These are phyloP conservation scores for Empidonax traillii DNA, from an alignment of 2,113 vertebrate genomes.

Conservation along the genomic window DNA sequence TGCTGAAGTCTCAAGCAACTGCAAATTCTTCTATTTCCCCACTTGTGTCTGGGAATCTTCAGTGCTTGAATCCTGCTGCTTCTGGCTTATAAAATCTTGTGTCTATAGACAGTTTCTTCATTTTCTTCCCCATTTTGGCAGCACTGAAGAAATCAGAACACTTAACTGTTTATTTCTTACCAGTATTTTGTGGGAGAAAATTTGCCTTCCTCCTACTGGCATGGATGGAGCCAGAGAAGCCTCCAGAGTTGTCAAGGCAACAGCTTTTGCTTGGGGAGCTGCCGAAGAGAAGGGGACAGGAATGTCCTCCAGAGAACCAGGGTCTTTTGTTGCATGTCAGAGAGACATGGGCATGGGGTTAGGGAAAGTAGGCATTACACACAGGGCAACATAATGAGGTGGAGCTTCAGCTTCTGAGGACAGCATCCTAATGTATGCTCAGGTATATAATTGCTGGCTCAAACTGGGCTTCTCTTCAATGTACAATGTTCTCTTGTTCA, in stretches of 20 bases:
- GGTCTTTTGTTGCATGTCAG: conserved; percentile 10
- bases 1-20: not conserved
- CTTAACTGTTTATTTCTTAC: conserved; percentile 8
- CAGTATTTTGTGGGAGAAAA: conserved; percentile 29
- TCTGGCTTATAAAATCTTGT: not conserved
- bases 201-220: conserved; percentile 47
- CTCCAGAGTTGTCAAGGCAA: conserved; percentile 77
- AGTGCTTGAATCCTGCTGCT: not conserved
- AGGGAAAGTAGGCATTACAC: not conserved
- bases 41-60: not conserved
- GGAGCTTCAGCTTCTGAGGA: not conserved
- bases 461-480: not conserved
- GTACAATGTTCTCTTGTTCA: not conserved
- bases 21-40: not conserved
- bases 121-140: not conserved
- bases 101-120: not conserved
- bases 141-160: not conserved
- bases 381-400: not conserved
- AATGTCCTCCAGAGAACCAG: conserved; percentile 37
- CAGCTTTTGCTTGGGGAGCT: conserved; percentile 63
- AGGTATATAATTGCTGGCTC: not conserved
- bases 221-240: conserved; percentile 46
- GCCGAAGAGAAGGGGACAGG: conserved; percentile 49
- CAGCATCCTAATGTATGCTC: not conserved
- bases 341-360: not conserved